phyloP scores from a whole-genome alignment of 2,888 invertebrate genomes.

The Junonia oenone region DNA sequence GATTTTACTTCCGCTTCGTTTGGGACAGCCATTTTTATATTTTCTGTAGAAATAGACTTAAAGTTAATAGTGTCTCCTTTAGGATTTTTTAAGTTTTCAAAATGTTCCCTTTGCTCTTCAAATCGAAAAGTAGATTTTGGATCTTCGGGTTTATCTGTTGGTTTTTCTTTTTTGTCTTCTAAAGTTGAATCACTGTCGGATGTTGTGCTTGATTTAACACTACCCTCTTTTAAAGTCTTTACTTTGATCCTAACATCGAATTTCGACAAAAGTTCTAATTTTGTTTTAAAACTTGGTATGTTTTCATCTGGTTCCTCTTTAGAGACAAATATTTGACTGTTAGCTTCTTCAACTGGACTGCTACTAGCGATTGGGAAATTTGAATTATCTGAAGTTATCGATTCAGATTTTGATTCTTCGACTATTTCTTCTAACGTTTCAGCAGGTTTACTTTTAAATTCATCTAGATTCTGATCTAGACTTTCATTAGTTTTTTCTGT shows the following conservation, averaged over 20 bases:
- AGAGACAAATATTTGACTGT: slow-evolving; percentile 44
- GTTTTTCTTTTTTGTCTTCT: slow-evolving; percentile 41
- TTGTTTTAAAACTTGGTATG: slow-evolving; percentile 60
- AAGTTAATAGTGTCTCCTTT: slow-evolving; percentile 49
- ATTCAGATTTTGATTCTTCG: slow-evolving; percentile 33
- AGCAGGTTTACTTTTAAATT: slow-evolving; percentile 5
- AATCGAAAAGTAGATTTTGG: slow-evolving; percentile 40
- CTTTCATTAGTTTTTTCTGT: slow-evolving; percentile 30
- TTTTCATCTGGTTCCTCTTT: slow-evolving; percentile 38
- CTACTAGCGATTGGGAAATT: slow-evolving; percentile 37
- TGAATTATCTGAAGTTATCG: slow-evolving; percentile 40
- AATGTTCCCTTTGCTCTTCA: slow-evolving; percentile 50
- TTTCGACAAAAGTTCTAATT: slow-evolving; percentile 70
- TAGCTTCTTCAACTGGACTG: slow-evolving; percentile 40
- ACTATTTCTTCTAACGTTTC: slow-evolving; percentile 42
- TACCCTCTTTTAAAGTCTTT: slow-evolving; percentile 64
- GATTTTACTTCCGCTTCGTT: slow-evolving; percentile 63
- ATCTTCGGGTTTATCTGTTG: slow-evolving; percentile 33
- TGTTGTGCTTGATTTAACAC: slow-evolving; percentile 52
- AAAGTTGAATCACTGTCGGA: slow-evolving; percentile 59
- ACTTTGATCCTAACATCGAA: slow-evolving; percentile 79
- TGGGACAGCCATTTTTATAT: slow-evolving; percentile 70
- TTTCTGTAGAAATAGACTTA: slow-evolving; percentile 55
- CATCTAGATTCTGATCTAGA: slow-evolving; percentile 17
- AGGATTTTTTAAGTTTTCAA: slow-evolving; percentile 43